phyloP scores from a whole-genome alignment of 2,888 invertebrate species.

The Hydropsyche betteni region DNA sequence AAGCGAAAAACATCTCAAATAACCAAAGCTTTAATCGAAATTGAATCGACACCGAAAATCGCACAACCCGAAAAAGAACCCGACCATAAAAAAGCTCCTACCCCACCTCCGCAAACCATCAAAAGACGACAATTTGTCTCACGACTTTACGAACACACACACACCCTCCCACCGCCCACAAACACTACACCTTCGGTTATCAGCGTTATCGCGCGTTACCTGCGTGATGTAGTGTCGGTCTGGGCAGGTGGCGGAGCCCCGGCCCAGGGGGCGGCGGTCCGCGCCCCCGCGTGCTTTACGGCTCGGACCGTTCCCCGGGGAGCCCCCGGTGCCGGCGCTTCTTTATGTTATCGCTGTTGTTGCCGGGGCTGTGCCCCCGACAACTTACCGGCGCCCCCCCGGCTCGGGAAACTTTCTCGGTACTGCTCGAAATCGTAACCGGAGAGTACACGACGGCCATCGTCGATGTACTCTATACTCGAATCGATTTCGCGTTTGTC shows the following conservation, averaged over 20 bases:
- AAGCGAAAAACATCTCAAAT: no score
- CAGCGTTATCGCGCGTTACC: slow-evolving; percentile 32
- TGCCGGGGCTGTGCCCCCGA: slow-evolving; percentile 37
- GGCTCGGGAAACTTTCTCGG: neutral
- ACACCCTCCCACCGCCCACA: neutral
- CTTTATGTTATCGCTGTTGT: slow-evolving; percentile 51
- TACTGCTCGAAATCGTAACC: no score
- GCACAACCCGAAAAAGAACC: no score
- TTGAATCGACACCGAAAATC: no score
- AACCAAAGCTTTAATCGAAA: no score
- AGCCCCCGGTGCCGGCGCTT: slow-evolving; percentile 45
- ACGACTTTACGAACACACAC: no score
- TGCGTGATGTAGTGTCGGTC: slow-evolving; percentile 32
- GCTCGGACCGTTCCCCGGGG: slow-evolving; percentile 47
- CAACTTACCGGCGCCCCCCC: slow-evolving; percentile 27
- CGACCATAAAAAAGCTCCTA: no score
- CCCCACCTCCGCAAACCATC: no score
- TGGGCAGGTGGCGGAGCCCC: slow-evolving; percentile 25
- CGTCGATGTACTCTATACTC: no score
- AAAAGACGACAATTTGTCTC: no score
- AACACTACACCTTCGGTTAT: neutral
- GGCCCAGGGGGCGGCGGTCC: neutral
- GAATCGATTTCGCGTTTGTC: no score
- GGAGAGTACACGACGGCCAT: no score
- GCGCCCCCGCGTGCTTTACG: slow-evolving; percentile 40